Conservation (phyloP, 2,888 invertebrate species). For the Hypomecis punctinalis region DNA sequence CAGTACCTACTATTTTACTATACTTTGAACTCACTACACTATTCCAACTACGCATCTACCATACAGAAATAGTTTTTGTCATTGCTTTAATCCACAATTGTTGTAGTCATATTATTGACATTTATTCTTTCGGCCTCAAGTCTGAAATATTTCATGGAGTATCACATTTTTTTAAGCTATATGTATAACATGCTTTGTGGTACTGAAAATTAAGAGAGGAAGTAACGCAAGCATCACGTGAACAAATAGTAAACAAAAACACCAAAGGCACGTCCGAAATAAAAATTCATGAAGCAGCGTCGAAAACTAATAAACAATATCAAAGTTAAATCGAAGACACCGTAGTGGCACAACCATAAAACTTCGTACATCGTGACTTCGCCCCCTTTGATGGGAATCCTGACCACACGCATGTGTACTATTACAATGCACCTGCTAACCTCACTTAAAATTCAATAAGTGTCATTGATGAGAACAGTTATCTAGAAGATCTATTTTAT, state of each 20-base stretch:
- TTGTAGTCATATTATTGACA: no score
- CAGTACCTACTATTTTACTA: not conserved
- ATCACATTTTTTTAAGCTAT: no score
- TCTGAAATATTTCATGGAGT: no score
- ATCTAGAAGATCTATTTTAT: slow-evolving; percentile 9
- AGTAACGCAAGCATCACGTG: not conserved
- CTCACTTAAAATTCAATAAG: slow-evolving; percentile 38
- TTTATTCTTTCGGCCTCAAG: no score
- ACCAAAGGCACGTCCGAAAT: slow-evolving; percentile 50
- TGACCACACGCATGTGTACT: slow-evolving; percentile 33
- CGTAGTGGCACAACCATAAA: slow-evolving; percentile 45
- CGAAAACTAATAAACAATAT: slow-evolving; percentile 59
- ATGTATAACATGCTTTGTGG: not conserved
- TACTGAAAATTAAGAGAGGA: not conserved
- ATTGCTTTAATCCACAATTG: no score
- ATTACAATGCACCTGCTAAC: slow-evolving; percentile 31
- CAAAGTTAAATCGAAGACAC: slow-evolving; percentile 51
- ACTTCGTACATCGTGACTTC: slow-evolving; percentile 47
- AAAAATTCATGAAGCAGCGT: slow-evolving; percentile 55
- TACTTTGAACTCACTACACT: not conserved
- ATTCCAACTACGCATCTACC: no score
- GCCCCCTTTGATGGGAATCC: slow-evolving; percentile 46
- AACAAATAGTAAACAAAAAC: slow-evolving; percentile 43
- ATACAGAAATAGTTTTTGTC: no score
- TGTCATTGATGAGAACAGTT: slow-evolving; percentile 24